Base-by-base conservation (phyloP, 2,888 invertebrate genomes). In the Hedya salicella region DNA sequence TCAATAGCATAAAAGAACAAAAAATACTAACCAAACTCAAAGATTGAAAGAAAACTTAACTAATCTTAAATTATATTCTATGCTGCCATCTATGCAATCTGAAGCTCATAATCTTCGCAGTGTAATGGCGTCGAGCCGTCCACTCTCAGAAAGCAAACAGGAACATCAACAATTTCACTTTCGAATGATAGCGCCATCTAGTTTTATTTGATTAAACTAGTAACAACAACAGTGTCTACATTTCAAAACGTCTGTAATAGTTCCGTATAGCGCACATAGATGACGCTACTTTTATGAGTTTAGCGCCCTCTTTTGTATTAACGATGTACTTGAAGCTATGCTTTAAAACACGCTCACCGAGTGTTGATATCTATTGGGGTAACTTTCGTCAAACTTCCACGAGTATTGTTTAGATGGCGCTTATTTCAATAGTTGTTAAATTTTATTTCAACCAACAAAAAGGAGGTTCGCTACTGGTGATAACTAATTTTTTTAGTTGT, bases 261-360 rank as follows among this genome's bases (percentile, higher is more conserved):
- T 64, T 52, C 9, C 0, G 0, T 2, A 8, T 11, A 19, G 0
- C 5, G 16, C 3, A 0, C 11, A 5, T 57, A 64, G 64, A 36
- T 57, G 59, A 9, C 64, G 64, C n/a, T 1, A 5, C 11, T 17
- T 0, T 0, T 1, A 17, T 42, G 14, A 46, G 2, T 25, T 46
- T 14, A 66, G 53, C 48, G 65, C 65, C 60, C 60, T 66, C 65
- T 60, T 14, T 9, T 32, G 44, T 13, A 13, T 6, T 6, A 11
- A 5, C 1, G 0, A n/a, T 14, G 32, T n/a, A 64, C 36, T 36
- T n/a, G n/a, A n/a, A n/a, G 14, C 19, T 48, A 8, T 2, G 19
- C 14, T 46, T 1, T 19, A 14, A 17, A 32, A n/a, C n/a, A n/a
- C 14, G 32, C 0, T 16, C 5, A 9, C 8, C 5, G 11, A 21